Evolutionary conservation across 2,113 vertebrate genomes (phyloP), one percentile per base, ranked within the genome.

Genomic region (Chlorocebus sabaeus): DNA sequence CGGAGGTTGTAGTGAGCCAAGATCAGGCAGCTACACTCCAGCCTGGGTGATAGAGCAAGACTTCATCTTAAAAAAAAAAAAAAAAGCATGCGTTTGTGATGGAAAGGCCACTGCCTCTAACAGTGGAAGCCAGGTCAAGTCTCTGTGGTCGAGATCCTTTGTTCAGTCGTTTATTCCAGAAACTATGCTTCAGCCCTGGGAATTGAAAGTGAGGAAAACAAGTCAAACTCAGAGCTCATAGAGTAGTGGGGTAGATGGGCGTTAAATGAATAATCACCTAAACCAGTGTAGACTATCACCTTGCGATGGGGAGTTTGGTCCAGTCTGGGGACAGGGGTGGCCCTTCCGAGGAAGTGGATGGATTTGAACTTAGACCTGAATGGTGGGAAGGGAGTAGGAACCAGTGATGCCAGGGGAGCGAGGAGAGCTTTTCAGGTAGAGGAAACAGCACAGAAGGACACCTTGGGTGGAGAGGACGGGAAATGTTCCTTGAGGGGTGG

Each of bases 211-310:
- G 48, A 55, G 67, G 50, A 30, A 52, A 76, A 6, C 27, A 23
- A 75, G 35, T 9, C 30, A 72, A 40, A 32, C 22, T 57, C 7
- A 50, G 73, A 64, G 55, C 12, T 86, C 43, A 8, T 3, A 1
- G 22, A 64, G 43, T 38, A 25, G 7, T 8, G 4, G 12, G 20
- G 5, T 45, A 32, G 35, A 17, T 8, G 35, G 80, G 25, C 17
- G 11, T 6, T n/a, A 2, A 43, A 16, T 12, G 13, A 35, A 70
- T 1, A 1, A 23, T 81, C 27, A 55, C 78, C 30, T 43, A 23
- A 50, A 52, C 38, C 48, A 3, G 0, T n/a, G 14, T 13, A 6
- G 6, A 57, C 0, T 10, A 8, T 73, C 73, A 16, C 4, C 8
- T 67, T 0, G 1, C 2, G 20, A 17, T 2, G 6, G 40, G 48